Evolutionary conservation across 2,797 vertebrate species (phyloP).

Genomic region (Karalla daura): DNA sequence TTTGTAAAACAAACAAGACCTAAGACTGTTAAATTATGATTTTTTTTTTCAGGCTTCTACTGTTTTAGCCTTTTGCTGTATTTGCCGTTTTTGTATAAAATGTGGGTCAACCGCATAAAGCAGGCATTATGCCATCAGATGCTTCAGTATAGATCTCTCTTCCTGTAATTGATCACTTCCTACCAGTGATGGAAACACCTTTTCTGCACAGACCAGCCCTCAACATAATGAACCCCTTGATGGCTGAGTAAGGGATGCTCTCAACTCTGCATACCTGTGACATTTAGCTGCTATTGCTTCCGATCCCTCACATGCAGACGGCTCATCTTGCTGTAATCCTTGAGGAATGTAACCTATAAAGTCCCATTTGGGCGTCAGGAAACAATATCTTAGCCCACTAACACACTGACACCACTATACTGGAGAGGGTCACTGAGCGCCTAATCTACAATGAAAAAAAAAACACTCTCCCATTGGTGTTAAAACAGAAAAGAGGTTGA

Average conservation of each 20-base stretch:
- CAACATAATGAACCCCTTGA: conserved; percentile 44
- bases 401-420: conserved; percentile 19
- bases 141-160: background rate
- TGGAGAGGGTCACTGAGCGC: conserved; percentile 17
- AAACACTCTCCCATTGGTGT: background rate
- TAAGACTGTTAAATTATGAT: too few relatives aligned
- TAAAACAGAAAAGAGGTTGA: background rate
- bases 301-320: conserved; percentile 39
- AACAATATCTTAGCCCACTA: conserved; percentile 31
- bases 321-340: conserved; percentile 72
- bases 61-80: background rate
- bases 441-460: background rate
- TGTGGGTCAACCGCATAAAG: background rate
- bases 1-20: background rate
- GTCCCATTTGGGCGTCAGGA: conserved; percentile 49
- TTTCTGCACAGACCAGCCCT: background rate
- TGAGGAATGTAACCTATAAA: conserved; percentile 64
- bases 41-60: too few relatives aligned
- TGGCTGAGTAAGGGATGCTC: conserved; percentile 44
- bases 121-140: conserved; percentile 1
- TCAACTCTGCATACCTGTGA: conserved; percentile 48
- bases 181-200: conserved; percentile 14
- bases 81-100: too few relatives aligned
- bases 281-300: conserved; percentile 56
- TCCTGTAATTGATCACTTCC: conserved; percentile 1